These are phyloP conservation scores for Bombyx mori DNA, from an alignment of 1,140 invertebrate genomes.

Conservation along the genomic window ASM3026992v2 NC_085109.1:7097501-7098000, in stretches of 20 bases:
- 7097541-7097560: conserved; percentile 57
- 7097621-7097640: conserved; percentile 33
- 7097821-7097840: conserved; percentile 61
- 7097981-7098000: conserved; percentile 36
- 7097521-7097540: conserved; percentile 53
- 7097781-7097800: conserved; percentile 66
- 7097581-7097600: conserved; percentile 1
- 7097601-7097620: conserved; percentile 11
- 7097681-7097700: conserved; percentile 56
- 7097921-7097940: conserved; percentile 37
- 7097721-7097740: conserved; percentile 52
- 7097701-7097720: conserved; percentile 38
- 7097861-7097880: conserved; percentile 59
- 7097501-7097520: conserved; percentile 60
- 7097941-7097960: conserved; percentile 48
- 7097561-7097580: conserved; percentile 8
- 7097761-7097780: conserved; percentile 61
- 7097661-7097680: conserved; percentile 34
- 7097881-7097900: conserved; percentile 69
- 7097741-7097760: conserved; percentile 68
- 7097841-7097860: conserved; percentile 65
- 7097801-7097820: conserved; percentile 69
- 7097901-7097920: conserved; percentile 67
- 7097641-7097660: conserved; percentile 60
- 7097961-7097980: conserved; percentile 52